phyloP scores from a whole-genome alignment of 2,797 vertebrate genomes.

The Syncerus caffer region DNA sequence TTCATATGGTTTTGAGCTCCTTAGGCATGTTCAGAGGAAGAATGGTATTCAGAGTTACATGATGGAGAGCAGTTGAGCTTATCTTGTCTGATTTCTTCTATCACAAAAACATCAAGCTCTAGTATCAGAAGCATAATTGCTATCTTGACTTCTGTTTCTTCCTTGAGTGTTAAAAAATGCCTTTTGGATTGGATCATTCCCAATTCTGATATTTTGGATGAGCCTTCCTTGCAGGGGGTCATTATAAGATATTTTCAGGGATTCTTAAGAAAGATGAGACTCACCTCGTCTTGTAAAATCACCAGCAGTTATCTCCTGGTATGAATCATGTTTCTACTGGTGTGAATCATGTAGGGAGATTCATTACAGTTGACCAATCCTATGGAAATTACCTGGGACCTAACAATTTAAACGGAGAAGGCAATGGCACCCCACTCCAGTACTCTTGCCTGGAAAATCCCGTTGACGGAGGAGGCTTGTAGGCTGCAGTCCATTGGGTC shows the following conservation, averaged over 20 bases:
- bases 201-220: not conserved
- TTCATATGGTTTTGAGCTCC: conserved; percentile 58
- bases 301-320: not conserved
- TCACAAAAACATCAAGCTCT: conserved; percentile 62
- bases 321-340: not conserved
- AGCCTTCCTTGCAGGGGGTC: not conserved
- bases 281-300: not conserved
- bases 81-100: conserved; percentile 69
- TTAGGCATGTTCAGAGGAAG: conserved; percentile 51
- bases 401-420: not conserved
- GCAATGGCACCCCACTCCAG: too few relatives aligned
- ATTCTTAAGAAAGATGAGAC: not conserved
- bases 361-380: not conserved
- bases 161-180: not conserved
- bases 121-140: conserved; percentile 30
- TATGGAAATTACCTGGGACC: not conserved
- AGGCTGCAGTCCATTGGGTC: too few relatives aligned
- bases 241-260: conserved; percentile 14
- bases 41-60: conserved; percentile 76
- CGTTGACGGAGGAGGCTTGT: too few relatives aligned
- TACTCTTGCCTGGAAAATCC: too few relatives aligned
- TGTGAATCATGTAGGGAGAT: not conserved
- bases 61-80: conserved; percentile 78
- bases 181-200: conserved; percentile 4
- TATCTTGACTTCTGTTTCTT: conserved; percentile 47